Evolutionary conservation across 2,888 invertebrate species (phyloP), one percentile per base, ranked within the genome.

Genomic region (Onthophagus sagittarius): DNA sequence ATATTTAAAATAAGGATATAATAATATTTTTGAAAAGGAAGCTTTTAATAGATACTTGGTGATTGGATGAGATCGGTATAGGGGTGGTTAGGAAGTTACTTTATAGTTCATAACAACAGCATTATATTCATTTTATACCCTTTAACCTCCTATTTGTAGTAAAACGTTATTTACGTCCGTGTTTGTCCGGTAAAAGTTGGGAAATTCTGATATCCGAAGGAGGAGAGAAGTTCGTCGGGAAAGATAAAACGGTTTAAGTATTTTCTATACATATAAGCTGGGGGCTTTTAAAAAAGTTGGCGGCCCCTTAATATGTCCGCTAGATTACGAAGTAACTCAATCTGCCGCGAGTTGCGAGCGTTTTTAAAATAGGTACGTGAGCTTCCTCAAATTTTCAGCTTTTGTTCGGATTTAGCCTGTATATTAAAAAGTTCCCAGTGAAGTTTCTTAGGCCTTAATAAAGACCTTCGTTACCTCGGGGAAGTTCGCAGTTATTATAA

Each of bases 241-340:
- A 23, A 64, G 73, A 73, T 73, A 70, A 73, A 73, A 64, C 73
- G 32, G 70, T 70, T 73, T 72, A 72, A 72, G 69, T 69, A 72
- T 72, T 69, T 72, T 63, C 32, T 62, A 65, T 15, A 72, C 62
- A 39, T 63, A 69, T 39, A 70, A 70, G 70, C 62, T 23, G 9
- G 15, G 6, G 39, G 39, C 39, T 53, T 53, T 53, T 53, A 53
- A 53, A 53, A 53, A 53, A 65, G 23, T 75, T 70, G 65, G 73
- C 70, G 72, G 73, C 75, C 72, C 73, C 75, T 76, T 75, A 76
- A 77, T 76, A 76, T 77, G 75, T 75, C 73, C 73, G 71, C 75
- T 73, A 75, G 75, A 77, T 77, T 77, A 76, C 76, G 75, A 75
- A 75, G 75, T 76, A 76, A 77, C 76, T 77, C 77, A 77, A 77